Base-by-base conservation (phyloP, 2,113 vertebrate genomes). In the Mellivora capensis region DNA sequence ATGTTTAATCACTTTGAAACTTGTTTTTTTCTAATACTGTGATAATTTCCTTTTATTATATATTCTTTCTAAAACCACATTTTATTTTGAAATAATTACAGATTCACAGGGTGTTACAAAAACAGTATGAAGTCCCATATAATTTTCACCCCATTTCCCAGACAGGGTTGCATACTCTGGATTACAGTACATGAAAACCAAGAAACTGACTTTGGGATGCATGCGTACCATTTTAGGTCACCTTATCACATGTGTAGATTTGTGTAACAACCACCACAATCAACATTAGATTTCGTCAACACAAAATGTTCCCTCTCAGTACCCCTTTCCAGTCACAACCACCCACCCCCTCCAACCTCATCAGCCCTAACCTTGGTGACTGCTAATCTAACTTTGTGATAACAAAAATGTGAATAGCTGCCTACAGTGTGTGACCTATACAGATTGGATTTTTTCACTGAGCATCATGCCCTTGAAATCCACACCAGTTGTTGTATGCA, bases 1-100 rank as follows among this genome's bases (percentile, higher is more conserved):
- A 57, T 5, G 29, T 27, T 72, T 72, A 27, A 88, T 29, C 37
- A 67, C 61, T 90, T 62, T 74, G 7, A 21, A 94, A 74, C 34
- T 44, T 64, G 25, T 17, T 80, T 88, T 72, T 18, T 69, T 47
- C 14, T 77, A 44, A 64, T 85, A 87, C 61, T 76, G 77, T 27
- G n/a, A 87, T 47, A 39, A 61, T 17, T 76, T 88, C 42, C 61
- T 54, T 69, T 29, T 79, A 95, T 49, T 61, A 95, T 5, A 87
- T 7, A 76, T 14, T 74, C 23, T 62, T 87, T 47, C 27, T 82
- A 69, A 92, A 54, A 31, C 25, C 29, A 81, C 20, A 59, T 81
- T 69, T 86, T 67, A 82, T 72, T 95, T 83, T 57, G 42, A 93
- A 87, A 77, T 82, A 87, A 87, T 49, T 90, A 79, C 2, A 94